Evolutionary conservation across 2,888 invertebrate species (phyloP).

Genomic region (Lasioglossum malachurum): DNA sequence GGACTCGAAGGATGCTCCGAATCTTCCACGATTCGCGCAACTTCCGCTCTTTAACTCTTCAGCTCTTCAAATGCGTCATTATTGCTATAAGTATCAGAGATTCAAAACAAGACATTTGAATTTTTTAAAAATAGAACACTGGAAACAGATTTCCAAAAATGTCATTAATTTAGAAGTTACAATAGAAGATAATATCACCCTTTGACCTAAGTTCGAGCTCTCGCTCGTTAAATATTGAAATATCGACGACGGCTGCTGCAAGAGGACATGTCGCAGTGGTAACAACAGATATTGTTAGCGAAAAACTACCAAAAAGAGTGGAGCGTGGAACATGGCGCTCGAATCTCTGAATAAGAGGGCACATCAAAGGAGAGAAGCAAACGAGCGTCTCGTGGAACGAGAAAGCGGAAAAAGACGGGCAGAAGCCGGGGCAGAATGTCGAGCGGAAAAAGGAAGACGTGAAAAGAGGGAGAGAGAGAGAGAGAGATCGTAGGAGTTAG

Average conservation of each 20-base stretch:
- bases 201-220: not conserved
- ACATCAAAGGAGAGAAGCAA: not conserved
- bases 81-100: no score
- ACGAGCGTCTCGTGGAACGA: not conserved
- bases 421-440: not conserved
- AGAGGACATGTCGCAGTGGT: not conserved
- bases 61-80: not conserved
- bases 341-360: not conserved
- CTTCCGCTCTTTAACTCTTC: not conserved
- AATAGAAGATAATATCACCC: not conserved
- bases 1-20: not conserved
- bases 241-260: not conserved
- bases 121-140: no score
- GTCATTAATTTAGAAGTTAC: not conserved
- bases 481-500: slow-evolving; percentile 18
- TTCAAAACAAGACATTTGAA: no score
- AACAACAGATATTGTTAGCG: not conserved
- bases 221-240: not conserved
- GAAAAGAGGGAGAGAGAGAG: not conserved
- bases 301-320: not conserved
- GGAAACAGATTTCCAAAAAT: not conserved
- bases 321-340: not conserved
- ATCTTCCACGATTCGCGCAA: not conserved
- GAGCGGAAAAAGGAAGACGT: not conserved
- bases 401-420: slow-evolving; percentile 13